Base-by-base conservation (phyloP, 2,797 vertebrate species). In the Alca torda region DNA sequence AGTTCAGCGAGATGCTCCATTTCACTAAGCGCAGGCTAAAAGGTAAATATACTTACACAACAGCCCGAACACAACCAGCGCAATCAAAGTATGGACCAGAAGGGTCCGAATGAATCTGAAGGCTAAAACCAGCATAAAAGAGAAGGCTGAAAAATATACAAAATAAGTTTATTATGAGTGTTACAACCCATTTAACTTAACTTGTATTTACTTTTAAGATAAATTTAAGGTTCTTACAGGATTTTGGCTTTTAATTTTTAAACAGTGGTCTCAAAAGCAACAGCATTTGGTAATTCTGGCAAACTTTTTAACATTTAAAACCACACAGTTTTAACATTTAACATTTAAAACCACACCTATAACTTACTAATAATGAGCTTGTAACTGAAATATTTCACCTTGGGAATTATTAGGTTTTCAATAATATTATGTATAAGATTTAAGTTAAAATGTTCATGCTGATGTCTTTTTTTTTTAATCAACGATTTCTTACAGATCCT, bases 21-120 rank as follows among this genome's bases (percentile, higher is more conserved):
- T 54, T 63, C 48, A 70, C 31, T 69, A 69, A 54, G 21, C 21
- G 6, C 24, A 39, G 6, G 23, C 50, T 56, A 67, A 84, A 84
- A 59, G 53, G 41, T 54, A 65, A 73, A 91, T 85, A 92, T 97
- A 98, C 98, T 98, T 97, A 98, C 98, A 98, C 31, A 98, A 46
- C 57, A 98, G 88, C 43, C 98, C 98, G 8, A 98, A 97, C 43
- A 97, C 50, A 65, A 98, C 95, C 85, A 98, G 57, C 2, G 98
- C 96, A 64, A 98, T 95, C 90, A 98, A 96, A 86, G 97, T 98
- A 72, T 98, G 98, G 75, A 98, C 78, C 90, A 98, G 72, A 30
- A 98, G 93, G 0, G 61, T 87, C 25, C 91, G 97, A 95, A 98
- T 94, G 74, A 98, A 98, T 67, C 97, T 97, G 95, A 98, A 98